These are phyloP conservation scores for Pentalonia nigronervosa DNA, from an alignment of 1,140 invertebrate genomes.

Conservation along the genomic window DNA sequence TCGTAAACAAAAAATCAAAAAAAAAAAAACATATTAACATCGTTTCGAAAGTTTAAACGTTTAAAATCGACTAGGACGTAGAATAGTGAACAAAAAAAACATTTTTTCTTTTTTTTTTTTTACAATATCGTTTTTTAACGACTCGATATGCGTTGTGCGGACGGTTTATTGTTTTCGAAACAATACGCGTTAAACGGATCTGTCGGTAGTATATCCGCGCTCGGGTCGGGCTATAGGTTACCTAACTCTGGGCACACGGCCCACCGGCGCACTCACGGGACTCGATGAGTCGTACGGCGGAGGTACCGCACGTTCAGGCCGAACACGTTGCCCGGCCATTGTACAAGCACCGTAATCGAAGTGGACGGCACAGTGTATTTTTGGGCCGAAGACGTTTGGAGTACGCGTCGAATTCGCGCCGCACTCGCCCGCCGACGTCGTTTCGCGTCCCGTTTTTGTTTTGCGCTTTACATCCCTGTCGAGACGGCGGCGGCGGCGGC, in stretches of 20 bases:
- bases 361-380: background rate
- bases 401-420: background rate
- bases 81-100: too few species aligned
- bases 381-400: background rate
- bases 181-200: background rate
- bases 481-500: background rate
- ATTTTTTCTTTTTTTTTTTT: too few species aligned
- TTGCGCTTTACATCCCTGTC: background rate
- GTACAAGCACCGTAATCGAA: background rate
- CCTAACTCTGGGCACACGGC: background rate
- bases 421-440: background rate
- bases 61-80: too few species aligned
- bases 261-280: background rate
- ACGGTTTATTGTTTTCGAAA: background rate
- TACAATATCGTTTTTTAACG: too few species aligned
- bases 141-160: too few species aligned
- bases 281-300: background rate
- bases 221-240: background rate
- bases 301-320: background rate
- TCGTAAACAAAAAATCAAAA: too few species aligned
- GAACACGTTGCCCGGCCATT: background rate
- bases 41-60: too few species aligned
- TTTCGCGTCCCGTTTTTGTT: background rate
- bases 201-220: background rate
- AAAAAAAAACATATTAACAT: too few species aligned